phyloP scores from a whole-genome alignment of 2,113 vertebrate genomes.

The Macrotus californicus region DNA sequence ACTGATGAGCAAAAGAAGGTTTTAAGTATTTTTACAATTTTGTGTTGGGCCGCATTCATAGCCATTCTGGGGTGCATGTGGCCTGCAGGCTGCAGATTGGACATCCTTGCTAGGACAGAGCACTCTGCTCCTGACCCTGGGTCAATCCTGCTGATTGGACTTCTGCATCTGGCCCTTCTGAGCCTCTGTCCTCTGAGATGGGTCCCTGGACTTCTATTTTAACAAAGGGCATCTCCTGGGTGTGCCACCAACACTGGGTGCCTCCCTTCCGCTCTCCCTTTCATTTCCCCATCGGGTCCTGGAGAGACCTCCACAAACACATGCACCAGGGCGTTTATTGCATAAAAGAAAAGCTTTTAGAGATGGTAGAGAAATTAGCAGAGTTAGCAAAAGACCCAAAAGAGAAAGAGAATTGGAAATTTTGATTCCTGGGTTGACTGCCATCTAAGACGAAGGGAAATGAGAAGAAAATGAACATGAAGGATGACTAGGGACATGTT shows the following conservation, averaged over 20 bases:
- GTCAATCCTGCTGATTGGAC: too few relatives aligned
- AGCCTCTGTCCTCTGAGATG: neutral
- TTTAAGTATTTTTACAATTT: too few relatives aligned
- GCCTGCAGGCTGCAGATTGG: too few relatives aligned
- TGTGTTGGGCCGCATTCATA: too few relatives aligned
- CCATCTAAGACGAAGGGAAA: neutral
- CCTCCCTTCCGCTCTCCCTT: neutral
- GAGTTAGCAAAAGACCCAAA: neutral
- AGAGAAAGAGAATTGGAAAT: neutral
- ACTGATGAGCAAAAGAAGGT: too few relatives aligned
- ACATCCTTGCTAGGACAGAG: neutral
- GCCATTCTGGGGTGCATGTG: too few relatives aligned
- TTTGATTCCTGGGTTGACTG: neutral
- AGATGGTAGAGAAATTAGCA: neutral
- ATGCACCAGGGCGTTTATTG: neutral
- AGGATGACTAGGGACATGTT: neutral
- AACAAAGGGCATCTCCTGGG: neutral
- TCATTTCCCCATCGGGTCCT: neutral
- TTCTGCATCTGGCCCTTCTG: neutral
- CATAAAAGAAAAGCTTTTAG: neutral
- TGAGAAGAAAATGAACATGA: neutral
- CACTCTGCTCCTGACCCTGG: neutral
- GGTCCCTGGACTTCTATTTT: neutral
- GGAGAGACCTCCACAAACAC: neutral
- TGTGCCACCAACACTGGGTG: accelerated